Evolutionary conservation across 2,888 invertebrate genomes (phyloP), one percentile per base, ranked within the genome.

Genomic region (Onchidella celtica): DNA sequence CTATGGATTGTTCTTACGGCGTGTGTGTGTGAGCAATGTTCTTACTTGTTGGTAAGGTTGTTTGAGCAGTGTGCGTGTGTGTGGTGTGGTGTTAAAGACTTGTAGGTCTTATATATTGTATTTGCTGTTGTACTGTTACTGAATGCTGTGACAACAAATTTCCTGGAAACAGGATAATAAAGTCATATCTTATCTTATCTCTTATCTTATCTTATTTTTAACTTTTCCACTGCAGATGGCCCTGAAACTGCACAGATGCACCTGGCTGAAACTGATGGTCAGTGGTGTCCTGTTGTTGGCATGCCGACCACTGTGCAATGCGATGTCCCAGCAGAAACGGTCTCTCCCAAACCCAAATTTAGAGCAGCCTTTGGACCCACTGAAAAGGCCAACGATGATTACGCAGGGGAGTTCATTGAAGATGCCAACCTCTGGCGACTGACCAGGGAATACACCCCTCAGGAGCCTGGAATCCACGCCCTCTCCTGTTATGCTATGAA

Each of bases 401-500:
- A 38, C 27, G 11, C 32, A 6, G 72, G 72, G 1, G 24, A 34
- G 34, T 3, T 55, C 21, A 17, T 27, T 14, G n/a, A 57, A 9
- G 32, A 55, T 4, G 34, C 3, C 21, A 17, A 57, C 1, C n/a
- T 34, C 0, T 72, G 72, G 72, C 55, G 55, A 14, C 55, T 21
- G 32, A 34, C n/a, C 0, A 72, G 55, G 9, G 34, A 2, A 21
- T 55, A 57, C 29, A 57, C n/a, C n/a, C 11, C 57, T 9, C 55
- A 17, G 3, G 24, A 0, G 1, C n/a, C 27, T 32, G 72, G 72
- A 0, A 57, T 32, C 57, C 3, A 57, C 72, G 38, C 55, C 0
- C 55, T 72, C 55, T 14, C 0, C 3, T 72, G 72, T n/a, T 27
- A 72, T 21, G 72, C 34, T 14, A 55, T 55, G 57, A 72, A 72